Percentiles rank a stretch among this genome's conserved stretches.
Conservation (phyloP, 2,888 invertebrate species). For the Philereme transversata region DNA sequence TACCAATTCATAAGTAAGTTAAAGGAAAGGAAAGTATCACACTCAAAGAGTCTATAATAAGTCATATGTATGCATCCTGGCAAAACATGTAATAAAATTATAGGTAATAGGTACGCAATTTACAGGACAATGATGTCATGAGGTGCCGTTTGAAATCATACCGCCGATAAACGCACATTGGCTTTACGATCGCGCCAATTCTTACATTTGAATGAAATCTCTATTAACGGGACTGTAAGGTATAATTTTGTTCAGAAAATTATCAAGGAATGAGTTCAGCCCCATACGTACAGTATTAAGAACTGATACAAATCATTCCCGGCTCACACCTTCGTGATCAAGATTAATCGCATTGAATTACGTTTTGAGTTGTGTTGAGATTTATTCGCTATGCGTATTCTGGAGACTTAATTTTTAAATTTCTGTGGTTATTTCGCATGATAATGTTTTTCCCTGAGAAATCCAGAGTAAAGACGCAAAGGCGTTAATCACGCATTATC, state of each 20-base stretch:
- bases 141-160: constrained; percentile 27
- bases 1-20: too few species aligned
- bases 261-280: constrained; percentile 2
- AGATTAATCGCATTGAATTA: constrained; percentile 31
- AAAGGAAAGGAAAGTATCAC: too few species aligned
- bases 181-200: constrained; percentile 4
- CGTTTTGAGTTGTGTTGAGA: constrained; percentile 24
- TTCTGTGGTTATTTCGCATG: too few species aligned
- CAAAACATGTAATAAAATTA: constrained; percentile 23
- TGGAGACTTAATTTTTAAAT: too few species aligned
- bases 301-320: constrained; percentile 43
- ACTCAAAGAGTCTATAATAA: too few species aligned
- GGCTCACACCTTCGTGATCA: constrained; percentile 37
- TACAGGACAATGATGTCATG: constrained; percentile 39
- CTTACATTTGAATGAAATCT: constrained; percentile 1
- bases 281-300: constrained; percentile 25
- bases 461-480: too few species aligned
- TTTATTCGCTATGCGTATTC: constrained; percentile 14
- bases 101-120: constrained; percentile 26
- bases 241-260: not conserved
- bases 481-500: too few species aligned
- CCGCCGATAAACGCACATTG: constrained; percentile 12
- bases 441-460: too few species aligned
- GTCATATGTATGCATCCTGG: constrained; percentile 8
- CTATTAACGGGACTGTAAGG: not conserved